These are phyloP conservation scores for Agriopis marginaria DNA, from an alignment of 2,888 invertebrate genomes.

Conservation along the genomic window DNA sequence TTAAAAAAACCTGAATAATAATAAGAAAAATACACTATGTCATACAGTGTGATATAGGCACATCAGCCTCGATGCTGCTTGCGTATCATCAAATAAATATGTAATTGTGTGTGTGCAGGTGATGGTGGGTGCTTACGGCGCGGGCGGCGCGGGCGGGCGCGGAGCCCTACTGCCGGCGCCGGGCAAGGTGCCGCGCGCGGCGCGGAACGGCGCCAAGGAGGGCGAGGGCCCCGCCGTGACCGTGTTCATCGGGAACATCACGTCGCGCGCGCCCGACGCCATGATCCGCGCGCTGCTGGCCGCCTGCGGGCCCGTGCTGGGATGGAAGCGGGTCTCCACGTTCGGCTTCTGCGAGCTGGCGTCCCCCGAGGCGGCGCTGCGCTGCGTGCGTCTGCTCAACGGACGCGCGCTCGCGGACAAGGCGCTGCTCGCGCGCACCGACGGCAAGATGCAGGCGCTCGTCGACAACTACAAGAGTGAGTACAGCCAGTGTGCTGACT, in stretches of 20 bases:
- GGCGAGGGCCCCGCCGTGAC: constrained; percentile 95
- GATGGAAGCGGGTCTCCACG: constrained; percentile 99
- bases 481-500: constrained; percentile 33
- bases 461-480: constrained; percentile 96
- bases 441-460: constrained; percentile 98
- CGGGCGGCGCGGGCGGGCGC: constrained; percentile 51
- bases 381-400: constrained; percentile 97
- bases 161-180: constrained; percentile 63
- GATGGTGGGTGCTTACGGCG: constrained; percentile 78
- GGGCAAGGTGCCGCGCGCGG: constrained; percentile 65
- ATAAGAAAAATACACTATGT: too few relatives aligned
- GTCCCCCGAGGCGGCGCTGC: constrained; percentile 95
- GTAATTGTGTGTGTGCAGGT: constrained; percentile 56
- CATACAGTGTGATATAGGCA: too few relatives aligned
- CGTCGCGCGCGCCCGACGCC: constrained; percentile 97
- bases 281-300: constrained; percentile 97
- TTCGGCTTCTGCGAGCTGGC: constrained; percentile 99
- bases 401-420: constrained; percentile 97
- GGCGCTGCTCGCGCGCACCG: constrained; percentile 97
- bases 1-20: too few relatives aligned
- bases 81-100: too few relatives aligned
- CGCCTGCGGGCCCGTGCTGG: constrained; percentile 97
- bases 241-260: constrained; percentile 94
- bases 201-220: constrained; percentile 73
- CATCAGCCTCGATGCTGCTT: too few relatives aligned